A percentile compares a stretch with the other conserved stretches of the same genome.
phyloP scores from a whole-genome alignment of 1,140 invertebrate genomes.

The Panulirus ornatus region DNA sequence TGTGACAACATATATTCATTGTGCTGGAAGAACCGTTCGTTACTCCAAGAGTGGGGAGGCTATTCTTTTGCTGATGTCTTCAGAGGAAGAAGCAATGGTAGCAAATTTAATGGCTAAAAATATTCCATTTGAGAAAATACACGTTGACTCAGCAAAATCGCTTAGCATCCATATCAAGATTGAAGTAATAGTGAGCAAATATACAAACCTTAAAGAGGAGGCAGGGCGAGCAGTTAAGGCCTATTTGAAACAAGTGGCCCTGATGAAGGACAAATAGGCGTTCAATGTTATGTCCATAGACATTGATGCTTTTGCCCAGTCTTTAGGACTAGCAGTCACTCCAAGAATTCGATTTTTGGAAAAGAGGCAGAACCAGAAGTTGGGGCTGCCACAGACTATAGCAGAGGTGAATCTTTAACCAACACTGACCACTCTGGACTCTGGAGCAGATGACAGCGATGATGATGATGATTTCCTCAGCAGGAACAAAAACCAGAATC shows the following conservation, averaged over 20 bases:
- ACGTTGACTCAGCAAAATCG: constrained; percentile 89
- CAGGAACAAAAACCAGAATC: constrained; percentile 63
- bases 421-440: constrained; percentile 39
- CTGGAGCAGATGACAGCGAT: constrained; percentile 77
- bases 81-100: constrained; percentile 89
- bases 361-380: constrained; percentile 76
- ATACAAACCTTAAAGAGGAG: constrained; percentile 88
- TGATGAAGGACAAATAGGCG: constrained; percentile 95
- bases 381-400: background rate
- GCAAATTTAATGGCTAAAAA: constrained; percentile 86
- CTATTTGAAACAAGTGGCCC: constrained; percentile 90
- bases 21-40: constrained; percentile 96
- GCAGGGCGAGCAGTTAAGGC: constrained; percentile 93
- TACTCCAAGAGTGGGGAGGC: constrained; percentile 89
- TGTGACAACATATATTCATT: constrained; percentile 96
- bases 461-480: constrained; percentile 76
- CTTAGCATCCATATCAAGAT: constrained; percentile 89
- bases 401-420: background rate
- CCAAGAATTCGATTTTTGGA: constrained; percentile 93
- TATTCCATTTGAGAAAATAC: constrained; percentile 92
- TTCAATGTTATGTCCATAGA: constrained; percentile 91
- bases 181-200: constrained; percentile 88
- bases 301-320: constrained; percentile 89
- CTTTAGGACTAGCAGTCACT: constrained; percentile 90
- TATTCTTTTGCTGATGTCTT: constrained; percentile 90